phyloP scores from a whole-genome alignment of 2,113 vertebrate species.

The Xiphorhynchus elegans region DNA sequence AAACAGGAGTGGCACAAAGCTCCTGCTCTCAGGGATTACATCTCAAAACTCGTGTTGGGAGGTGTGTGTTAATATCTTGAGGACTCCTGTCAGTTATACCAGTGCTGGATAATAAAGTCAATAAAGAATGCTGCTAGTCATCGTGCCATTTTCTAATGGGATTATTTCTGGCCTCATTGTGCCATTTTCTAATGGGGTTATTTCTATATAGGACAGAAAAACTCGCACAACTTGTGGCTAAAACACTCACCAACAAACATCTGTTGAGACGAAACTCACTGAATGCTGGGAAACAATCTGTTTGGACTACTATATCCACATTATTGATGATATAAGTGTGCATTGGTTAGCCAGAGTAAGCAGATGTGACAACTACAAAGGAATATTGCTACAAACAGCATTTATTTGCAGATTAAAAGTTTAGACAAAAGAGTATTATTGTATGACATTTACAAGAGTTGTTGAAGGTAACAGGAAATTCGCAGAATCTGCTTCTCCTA shows the following conservation, averaged over 20 bases:
- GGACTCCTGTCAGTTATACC: not conserved
- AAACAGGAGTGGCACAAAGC: fast-evolving
- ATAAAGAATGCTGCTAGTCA: not conserved
- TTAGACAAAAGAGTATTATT: not conserved
- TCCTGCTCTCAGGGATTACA: fast-evolving
- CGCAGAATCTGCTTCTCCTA: not conserved
- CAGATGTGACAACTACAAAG: not conserved
- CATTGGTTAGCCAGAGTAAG: not conserved
- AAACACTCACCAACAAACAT: not conserved
- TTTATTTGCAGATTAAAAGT: not conserved
- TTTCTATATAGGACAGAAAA: not conserved
- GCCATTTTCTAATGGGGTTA: not conserved
- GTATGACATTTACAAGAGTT: not conserved
- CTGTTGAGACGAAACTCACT: not conserved
- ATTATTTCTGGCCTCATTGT: too few relatives aligned
- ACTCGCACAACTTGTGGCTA: not conserved
- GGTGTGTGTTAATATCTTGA: not conserved
- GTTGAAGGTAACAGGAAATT: not conserved
- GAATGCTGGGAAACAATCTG: not conserved
- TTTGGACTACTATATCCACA: not conserved
- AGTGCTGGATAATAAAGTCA: not conserved
- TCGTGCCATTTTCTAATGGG: not conserved
- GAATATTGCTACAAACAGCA: not conserved
- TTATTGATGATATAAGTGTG: not conserved
- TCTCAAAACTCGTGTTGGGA: not conserved